Base-by-base conservation (phyloP, 2,113 vertebrate species). In the Sisor rabdophorus region DNA sequence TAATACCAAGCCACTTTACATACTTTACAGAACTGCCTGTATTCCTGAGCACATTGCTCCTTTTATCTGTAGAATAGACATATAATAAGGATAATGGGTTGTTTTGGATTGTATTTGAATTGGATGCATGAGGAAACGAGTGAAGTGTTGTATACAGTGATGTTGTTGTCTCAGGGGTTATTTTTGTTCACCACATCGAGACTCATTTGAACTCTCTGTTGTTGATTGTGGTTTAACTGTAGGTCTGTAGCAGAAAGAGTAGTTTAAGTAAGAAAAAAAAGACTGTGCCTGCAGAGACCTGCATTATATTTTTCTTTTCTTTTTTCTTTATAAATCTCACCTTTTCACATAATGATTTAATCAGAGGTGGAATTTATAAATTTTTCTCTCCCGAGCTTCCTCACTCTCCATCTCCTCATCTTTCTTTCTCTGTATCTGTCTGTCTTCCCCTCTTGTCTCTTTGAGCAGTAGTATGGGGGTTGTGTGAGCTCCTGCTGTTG, bases 141-240 rank as follows among this genome's bases (percentile, higher is more conserved):
- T 24, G 53, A 28, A 28, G 54, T 26, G 17, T 32, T 32, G 15
- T 53, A 32, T 32, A n/a, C 32, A 40, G 48, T 61, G 24, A 64
- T 11, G 16, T 54, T 71, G 26, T 36, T 63, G 28, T 64, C 9
- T 75, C 10, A 63, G 20, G 20, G 17, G 63, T 8, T 44, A 7
- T 40, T 17, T 48, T 48, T 73, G 60, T 60, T 60, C 68, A 53
- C 50, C 24, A 54, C 68, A 70, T 53, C 1, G 28, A 36, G 69
- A 71, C 47, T 59, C 3, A 3, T 40, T 68, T 55, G 40, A 78
- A 70, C 68, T 54, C 60, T 20, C 48, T 47, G 19, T 72, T 30
- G 53, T 36, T 64, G 81, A 86, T 86, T 84, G 86, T 77, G 86
- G 87, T 88, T 78, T 73, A 91, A 86, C 87, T 52, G 85, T 69